Evolutionary conservation across 2,888 invertebrate genomes (phyloP).

Genomic region (Patella depressa): DNA sequence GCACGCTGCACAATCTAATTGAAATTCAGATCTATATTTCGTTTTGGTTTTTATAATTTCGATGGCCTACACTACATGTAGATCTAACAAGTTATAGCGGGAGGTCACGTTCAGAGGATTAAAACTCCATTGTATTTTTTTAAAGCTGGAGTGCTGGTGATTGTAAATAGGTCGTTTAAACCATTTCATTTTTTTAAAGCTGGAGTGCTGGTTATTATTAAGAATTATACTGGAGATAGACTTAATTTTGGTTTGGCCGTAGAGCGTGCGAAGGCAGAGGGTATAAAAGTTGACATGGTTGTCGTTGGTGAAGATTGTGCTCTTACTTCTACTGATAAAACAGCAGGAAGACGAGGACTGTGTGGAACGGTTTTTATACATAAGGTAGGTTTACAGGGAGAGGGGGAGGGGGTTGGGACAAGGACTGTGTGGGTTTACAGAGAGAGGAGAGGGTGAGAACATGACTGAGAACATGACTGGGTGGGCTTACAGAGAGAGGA

Average conservation of each 20-base stretch:
- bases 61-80: too few species aligned
- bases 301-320: constrained; percentile 83
- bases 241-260: constrained; percentile 68
- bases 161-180: constrained; percentile 30
- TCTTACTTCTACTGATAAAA: constrained; percentile 72
- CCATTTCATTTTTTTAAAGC: constrained; percentile 37
- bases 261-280: constrained; percentile 65
- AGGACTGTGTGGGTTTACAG: neutral
- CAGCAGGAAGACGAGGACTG: constrained; percentile 78
- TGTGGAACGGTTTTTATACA: constrained; percentile 75
- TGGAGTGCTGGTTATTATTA: constrained; percentile 66
- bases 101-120: too few species aligned
- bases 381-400: constrained; percentile 61
- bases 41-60: too few species aligned
- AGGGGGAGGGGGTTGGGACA: neutral
- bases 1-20: too few species aligned
- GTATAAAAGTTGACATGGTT: constrained; percentile 76
- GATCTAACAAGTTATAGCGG: too few species aligned
- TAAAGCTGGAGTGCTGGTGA: constrained; percentile 45
- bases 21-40: too few species aligned
- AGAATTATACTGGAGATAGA: constrained; percentile 70
- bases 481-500: too few species aligned
- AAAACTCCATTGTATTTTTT: neutral
- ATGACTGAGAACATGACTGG: neutral
- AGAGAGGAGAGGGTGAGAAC: too few species aligned